These are phyloP conservation scores for Streblospio benedicti DNA, from an alignment of 1,140 invertebrate species.

Conservation along the genomic window DNA sequence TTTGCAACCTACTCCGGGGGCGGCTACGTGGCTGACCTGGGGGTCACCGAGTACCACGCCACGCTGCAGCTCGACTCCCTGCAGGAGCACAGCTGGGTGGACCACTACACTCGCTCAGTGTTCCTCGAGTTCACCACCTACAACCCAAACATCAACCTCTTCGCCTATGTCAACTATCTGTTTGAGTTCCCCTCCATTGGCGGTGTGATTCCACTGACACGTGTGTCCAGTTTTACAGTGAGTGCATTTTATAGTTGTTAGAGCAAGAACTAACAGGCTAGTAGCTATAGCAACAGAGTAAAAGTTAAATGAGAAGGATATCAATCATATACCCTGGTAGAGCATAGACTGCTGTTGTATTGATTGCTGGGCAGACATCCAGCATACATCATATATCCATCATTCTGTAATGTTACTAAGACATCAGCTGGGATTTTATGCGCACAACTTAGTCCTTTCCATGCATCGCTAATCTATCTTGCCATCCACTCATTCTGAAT, in stretches of 20 bases:
- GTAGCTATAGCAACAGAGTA: too few species aligned
- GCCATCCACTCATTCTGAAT: neutral
- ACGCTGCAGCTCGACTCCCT: neutral
- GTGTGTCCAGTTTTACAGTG: too few species aligned
- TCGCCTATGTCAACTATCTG: slow-evolving; percentile 23
- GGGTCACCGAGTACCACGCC: slow-evolving; percentile 1
- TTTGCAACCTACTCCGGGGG: slow-evolving; percentile 27
- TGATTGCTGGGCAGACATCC: too few species aligned
- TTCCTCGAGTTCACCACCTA: slow-evolving; percentile 55
- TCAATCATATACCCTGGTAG: too few species aligned
- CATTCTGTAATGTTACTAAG: too few species aligned
- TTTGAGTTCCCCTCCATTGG: slow-evolving; percentile 15
- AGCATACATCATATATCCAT: too few species aligned
- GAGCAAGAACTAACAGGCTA: too few species aligned
- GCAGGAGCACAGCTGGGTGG: slow-evolving; percentile 39
- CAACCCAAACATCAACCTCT: slow-evolving; percentile 43
- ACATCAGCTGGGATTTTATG: too few species aligned
- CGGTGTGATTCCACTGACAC: slow-evolving; percentile 3
- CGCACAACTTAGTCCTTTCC: neutral
- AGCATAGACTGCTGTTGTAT: too few species aligned
- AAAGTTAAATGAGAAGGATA: too few species aligned
- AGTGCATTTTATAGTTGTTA: too few species aligned
- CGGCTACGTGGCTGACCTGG: slow-evolving; percentile 29
- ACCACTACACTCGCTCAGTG: slow-evolving; percentile 51
- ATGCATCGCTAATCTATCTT: neutral